These are phyloP conservation scores for Dicentrarchus labrax DNA, from an alignment of 2,113 vertebrate species.

Conservation along the genomic window DNA sequence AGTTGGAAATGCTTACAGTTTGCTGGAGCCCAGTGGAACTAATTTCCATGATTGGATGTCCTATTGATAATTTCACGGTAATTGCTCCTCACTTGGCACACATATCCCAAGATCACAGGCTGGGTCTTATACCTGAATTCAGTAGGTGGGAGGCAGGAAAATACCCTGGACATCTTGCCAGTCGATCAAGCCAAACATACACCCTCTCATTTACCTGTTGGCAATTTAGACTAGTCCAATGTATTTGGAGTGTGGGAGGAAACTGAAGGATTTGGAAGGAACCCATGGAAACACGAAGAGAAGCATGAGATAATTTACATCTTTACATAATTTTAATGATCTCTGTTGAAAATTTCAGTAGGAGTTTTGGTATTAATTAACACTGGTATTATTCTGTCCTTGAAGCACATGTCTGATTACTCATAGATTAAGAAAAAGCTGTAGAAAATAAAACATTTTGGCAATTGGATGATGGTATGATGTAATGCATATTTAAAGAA, in stretches of 20 bases:
- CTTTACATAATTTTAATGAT: constrained; percentile 33
- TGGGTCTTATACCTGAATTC: constrained; percentile 19
- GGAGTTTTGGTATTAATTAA: constrained; percentile 41
- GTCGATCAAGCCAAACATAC: constrained; percentile 22
- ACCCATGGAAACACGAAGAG: constrained; percentile 4
- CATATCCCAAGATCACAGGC: constrained; percentile 21
- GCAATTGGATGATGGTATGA: background rate
- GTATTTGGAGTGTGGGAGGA: constrained; percentile 38
- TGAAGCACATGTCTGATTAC: constrained; percentile 19
- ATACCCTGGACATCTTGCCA: constrained; percentile 39
- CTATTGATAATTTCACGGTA: constrained; percentile 25
- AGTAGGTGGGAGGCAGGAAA: constrained; percentile 46
- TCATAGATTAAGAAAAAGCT: background rate
- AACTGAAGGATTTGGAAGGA: constrained; percentile 21
- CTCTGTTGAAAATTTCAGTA: constrained; percentile 10
- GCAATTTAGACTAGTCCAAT: constrained; percentile 27
- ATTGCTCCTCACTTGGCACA: constrained; percentile 10
- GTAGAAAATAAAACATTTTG: constrained; percentile 12
- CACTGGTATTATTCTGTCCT: constrained; percentile 17
- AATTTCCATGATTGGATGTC: constrained; percentile 22
- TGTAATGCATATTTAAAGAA: background rate
- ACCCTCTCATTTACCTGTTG: constrained; percentile 46
- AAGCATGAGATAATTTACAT: background rate
- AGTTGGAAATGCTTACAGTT: constrained; percentile 9
- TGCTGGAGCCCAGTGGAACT: constrained; percentile 11